Evolutionary conservation across 1,140 invertebrate species (phyloP), one percentile per base, ranked within the genome.

Genomic region (Sinonovacula constricta): DNA sequence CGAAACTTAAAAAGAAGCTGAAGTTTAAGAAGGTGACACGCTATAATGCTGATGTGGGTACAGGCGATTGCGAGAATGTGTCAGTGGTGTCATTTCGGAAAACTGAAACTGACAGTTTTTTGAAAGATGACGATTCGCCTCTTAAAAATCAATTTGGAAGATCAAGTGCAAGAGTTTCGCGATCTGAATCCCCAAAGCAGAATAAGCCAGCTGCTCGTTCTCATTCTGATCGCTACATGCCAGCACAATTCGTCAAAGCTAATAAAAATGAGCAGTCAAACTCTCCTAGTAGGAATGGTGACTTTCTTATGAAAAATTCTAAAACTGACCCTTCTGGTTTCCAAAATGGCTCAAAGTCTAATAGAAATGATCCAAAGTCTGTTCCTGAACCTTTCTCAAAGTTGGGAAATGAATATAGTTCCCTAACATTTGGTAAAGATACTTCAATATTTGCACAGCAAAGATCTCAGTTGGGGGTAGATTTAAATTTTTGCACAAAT

Each of bases 41-140:
- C 49, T 76, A 76, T 30, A 59, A 66, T 22, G 72, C 57, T 3
- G 72, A 76, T 30, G 72, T 66, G 1, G 67, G 36, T 54, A 76
- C 72, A 14, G 72, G 72, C n/a, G 72, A 76, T 45, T 76, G 72
- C 33, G 51, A 66, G 18, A 76, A 76, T 36, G 33, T 76, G 10
- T 54, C 72, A 0, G 31, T 60, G 1, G 62, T 76, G 31, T 76
- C 72, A 10, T 76, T 76, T 36, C 66, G 67, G 60, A 76, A 76
- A 33, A 30, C 62, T 34, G 22, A 76, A 31, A 76, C 62, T 56
- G 72, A 66, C n/a, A 45, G 7, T 45, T 18, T 10, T 45, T 49
- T 63, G 3, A 14, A 28, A 15, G 49, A 66, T 1, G 33, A 28
- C 36, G 72, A 67, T 34, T 65, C 49, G 15, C 63, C 72, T 34